Evolutionary conservation across 2,113 vertebrate genomes (phyloP).

Genomic region (Cacatua alba): DNA sequence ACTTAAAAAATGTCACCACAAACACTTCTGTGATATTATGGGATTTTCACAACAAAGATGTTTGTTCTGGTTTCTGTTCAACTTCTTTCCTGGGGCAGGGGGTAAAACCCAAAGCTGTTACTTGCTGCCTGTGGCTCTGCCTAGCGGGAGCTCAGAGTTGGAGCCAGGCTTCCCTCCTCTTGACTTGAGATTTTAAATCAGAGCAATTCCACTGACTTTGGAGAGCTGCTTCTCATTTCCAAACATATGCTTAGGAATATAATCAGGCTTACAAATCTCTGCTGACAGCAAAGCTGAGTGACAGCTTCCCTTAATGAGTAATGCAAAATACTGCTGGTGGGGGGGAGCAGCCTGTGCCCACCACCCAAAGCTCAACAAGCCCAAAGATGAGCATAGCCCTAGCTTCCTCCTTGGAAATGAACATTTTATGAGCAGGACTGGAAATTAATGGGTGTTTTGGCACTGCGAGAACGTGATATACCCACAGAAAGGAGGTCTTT

Average conservation of each 20-base stretch:
- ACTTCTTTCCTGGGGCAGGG: accelerated
- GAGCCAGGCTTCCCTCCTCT: background rate
- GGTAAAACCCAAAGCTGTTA: background rate
- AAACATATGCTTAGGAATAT: slow-evolving; percentile 49
- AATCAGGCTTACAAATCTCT: slow-evolving; percentile 41
- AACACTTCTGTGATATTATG: background rate
- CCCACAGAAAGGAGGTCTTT: background rate
- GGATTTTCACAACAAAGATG: background rate
- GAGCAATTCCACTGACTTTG: slow-evolving; percentile 26
- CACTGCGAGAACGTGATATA: background rate
- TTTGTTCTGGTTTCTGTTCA: background rate
- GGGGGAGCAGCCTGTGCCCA: background rate
- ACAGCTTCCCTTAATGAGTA: slow-evolving; percentile 15
- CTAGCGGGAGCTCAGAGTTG: background rate
- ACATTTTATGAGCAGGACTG: background rate
- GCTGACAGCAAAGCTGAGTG: background rate
- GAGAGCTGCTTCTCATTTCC: slow-evolving; percentile 34
- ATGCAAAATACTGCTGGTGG: background rate
- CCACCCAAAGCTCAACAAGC: background rate
- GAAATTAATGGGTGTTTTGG: background rate
- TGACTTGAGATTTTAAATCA: slow-evolving; percentile 40
- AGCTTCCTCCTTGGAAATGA: background rate
- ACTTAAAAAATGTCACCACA: background rate
- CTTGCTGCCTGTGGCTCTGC: background rate
- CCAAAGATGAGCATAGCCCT: accelerated